Conservation (phyloP, 2,888 invertebrate species). For the Eupithecia insigniata region DNA sequence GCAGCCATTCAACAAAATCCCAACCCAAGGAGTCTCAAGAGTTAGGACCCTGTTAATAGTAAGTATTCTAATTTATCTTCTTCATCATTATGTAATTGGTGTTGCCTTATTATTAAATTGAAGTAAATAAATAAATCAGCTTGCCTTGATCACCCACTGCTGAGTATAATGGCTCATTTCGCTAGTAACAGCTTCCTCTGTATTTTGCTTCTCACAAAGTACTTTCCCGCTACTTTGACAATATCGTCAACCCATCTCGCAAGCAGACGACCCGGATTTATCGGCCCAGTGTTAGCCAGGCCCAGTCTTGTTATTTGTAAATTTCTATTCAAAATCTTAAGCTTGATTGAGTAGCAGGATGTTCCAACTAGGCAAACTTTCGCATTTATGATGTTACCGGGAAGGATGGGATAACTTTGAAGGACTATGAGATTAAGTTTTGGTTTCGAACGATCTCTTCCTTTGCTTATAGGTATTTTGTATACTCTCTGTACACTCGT, state of each 20-base stretch:
- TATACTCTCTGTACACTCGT: background rate
- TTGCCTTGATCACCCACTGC: background rate
- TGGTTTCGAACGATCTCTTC: background rate
- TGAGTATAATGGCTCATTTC: background rate
- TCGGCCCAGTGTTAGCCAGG: background rate
- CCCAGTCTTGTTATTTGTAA: background rate
- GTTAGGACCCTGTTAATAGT: too few relatives aligned
- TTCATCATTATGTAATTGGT: too few relatives aligned
- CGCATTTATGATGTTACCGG: background rate
- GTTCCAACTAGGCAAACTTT: background rate
- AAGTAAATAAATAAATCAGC: too few relatives aligned
- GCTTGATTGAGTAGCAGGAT: background rate
- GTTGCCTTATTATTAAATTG: too few relatives aligned
- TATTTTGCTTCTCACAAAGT: background rate
- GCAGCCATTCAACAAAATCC: too few relatives aligned
- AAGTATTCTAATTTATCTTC: too few relatives aligned
- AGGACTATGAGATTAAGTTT: background rate
- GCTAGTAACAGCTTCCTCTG: background rate
- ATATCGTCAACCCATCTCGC: background rate
- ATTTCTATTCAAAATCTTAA: background rate
- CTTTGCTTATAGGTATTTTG: background rate
- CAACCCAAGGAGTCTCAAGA: too few relatives aligned
- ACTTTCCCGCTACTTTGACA: background rate
- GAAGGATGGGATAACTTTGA: constrained; percentile 10
- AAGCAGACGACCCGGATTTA: background rate